phyloP scores from a whole-genome alignment of 2,113 vertebrate genomes.

The Mastomys coucha region DNA sequence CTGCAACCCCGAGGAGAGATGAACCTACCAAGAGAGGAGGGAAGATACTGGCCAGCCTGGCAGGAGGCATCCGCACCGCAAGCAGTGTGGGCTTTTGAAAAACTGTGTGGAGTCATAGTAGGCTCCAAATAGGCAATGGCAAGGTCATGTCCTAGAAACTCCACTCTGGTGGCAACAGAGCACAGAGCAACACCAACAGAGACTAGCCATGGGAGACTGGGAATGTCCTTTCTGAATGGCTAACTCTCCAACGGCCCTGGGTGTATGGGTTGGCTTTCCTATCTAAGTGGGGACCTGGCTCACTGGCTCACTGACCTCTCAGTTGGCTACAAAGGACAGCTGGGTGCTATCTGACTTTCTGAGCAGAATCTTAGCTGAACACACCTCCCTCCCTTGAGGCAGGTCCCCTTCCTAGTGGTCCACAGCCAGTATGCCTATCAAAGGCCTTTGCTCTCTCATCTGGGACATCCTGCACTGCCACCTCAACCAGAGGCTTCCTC shows the following conservation, averaged over 20 bases:
- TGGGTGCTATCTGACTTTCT: no score
- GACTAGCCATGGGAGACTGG: rapidly evolving
- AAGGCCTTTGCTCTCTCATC: no score
- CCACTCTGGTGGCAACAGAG: neutral
- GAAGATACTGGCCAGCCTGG: rapidly evolving
- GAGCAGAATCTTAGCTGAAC: neutral
- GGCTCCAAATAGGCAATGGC: neutral
- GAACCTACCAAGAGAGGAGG: rapidly evolving
- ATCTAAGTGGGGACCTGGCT: no score
- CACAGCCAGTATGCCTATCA: neutral
- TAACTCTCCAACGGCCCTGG: neutral
- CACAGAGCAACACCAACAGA: neutral
- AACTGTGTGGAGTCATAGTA: neutral
- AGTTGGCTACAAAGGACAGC: neutral
- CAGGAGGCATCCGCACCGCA: rapidly evolving
- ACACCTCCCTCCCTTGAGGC: neutral
- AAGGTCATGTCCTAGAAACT: neutral
- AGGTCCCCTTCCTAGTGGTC: rapidly evolving
- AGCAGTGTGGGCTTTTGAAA: neutral
- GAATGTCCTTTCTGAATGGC: neutral
- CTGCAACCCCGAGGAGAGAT: rapidly evolving
- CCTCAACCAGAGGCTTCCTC: no score
- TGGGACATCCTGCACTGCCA: neutral
- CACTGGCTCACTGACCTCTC: neutral
- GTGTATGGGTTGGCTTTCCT: neutral